Base-by-base conservation (phyloP, 2,113 vertebrate species). In the Pao palembangensis region DNA sequence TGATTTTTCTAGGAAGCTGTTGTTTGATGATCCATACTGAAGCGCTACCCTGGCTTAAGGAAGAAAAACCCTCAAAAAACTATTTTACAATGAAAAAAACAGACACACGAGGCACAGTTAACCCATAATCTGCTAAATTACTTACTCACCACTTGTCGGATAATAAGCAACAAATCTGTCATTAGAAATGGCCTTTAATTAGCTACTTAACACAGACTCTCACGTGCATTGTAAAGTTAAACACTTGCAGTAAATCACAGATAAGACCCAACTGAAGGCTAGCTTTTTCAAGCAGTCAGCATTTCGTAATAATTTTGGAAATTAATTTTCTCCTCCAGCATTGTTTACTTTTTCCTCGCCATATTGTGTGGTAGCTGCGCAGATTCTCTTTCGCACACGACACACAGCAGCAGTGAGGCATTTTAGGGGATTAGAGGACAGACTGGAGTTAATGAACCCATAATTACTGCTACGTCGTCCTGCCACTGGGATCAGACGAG, bases 381-480 rank as follows among this genome's bases (percentile, higher is more conserved):
- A 54, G 55, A 54, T 41, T 60, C 19, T 61, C 21, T 61, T 65
- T 52, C 48, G 49, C 53, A 51, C 55, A 61, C 51, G 21, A 61
- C 68, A 78, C 69, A 8, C 64, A 70, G 65, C 69, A 75, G 71
- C 51, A 66, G 79, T 67, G 67, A 75, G 73, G 76, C 73, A 89
- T 89, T 88, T 85, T 43, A 59, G 38, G 44, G 80, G 85, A 90
- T 90, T 89, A 89, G 65, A 71, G 67, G 71, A 51, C 73, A 82
- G 79, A 71, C 83, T 85, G 72, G 51, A 88, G 79, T 83, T 88
- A 91, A 89, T 82, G 81, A 84, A 75, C 71, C 83, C 70, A 66
- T 86, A 87, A 88, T 88, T 88, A 80, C 80, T 76, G 64, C 64
- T 87, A 88, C 87, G 87, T 88, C 86, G 81, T 85, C 84, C 84